Evolutionary conservation across 2,888 invertebrate species (phyloP).

Genomic region (Coleophora deauratella): DNA sequence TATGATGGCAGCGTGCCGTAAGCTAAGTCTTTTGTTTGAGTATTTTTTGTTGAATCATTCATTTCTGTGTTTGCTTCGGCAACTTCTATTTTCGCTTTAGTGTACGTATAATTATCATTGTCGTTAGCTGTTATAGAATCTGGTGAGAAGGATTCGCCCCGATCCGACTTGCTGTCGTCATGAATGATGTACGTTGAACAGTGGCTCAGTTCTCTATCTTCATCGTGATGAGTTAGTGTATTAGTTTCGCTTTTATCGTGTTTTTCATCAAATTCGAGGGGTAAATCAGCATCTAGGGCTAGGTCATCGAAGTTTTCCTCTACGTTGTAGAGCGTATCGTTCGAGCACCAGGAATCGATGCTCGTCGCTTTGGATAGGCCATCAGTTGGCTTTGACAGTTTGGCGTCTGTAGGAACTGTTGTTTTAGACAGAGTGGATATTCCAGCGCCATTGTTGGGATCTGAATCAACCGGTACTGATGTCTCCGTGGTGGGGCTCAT

Average conservation of each 20-base stretch:
- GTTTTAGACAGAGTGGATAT: conserved; percentile 66
- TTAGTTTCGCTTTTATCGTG: conserved; percentile 50
- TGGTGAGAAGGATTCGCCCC: conserved; percentile 53
- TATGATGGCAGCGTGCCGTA: conserved; percentile 55
- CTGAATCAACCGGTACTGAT: conserved; percentile 45
- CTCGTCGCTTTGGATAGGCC: conserved; percentile 72
- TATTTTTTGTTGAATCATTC: conserved; percentile 50
- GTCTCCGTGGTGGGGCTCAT: conserved; percentile 58
- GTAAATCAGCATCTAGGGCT: conserved; percentile 49
- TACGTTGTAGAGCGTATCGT: conserved; percentile 77
- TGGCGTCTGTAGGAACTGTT: conserved; percentile 61
- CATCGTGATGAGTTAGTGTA: conserved; percentile 56
- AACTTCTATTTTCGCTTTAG: conserved; percentile 48
- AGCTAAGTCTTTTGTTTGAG: conserved; percentile 54
- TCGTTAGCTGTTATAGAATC: conserved; percentile 61
- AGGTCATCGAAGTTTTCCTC: conserved; percentile 74
- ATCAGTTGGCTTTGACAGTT: conserved; percentile 62
- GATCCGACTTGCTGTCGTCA: conserved; percentile 57
- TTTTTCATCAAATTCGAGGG: conserved; percentile 32
- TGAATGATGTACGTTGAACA: conserved; percentile 60
- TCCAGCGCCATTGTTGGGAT: conserved; percentile 46
- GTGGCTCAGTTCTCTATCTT: conserved; percentile 48
- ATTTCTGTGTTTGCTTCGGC: conserved; percentile 42
- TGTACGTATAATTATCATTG: conserved; percentile 44
- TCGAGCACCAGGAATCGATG: conserved; percentile 78